A percentile compares a stretch with the other conserved stretches of the same genome.
phyloP scores from a whole-genome alignment of 2,888 invertebrate species.

The Chrysolina americana region DNA sequence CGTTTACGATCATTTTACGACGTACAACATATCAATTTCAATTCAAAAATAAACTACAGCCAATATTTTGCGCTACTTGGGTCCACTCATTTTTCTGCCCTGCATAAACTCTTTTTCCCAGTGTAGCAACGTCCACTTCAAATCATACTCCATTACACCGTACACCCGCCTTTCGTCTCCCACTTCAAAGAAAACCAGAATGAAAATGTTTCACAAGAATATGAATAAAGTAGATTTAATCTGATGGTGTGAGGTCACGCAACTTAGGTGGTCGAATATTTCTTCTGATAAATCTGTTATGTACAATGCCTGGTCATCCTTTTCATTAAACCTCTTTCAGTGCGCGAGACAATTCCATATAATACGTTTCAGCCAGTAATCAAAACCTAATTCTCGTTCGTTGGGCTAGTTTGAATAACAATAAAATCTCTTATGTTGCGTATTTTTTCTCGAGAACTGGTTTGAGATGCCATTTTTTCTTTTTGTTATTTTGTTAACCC shows the following conservation, averaged over 20 bases:
- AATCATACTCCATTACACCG: background rate
- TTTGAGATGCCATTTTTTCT: background rate
- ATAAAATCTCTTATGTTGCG: background rate
- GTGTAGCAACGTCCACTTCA: background rate
- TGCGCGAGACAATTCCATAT: slow-evolving; percentile 12
- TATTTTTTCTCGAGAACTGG: background rate
- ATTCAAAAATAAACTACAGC: too few relatives aligned
- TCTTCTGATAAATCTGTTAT: slow-evolving; percentile 45
- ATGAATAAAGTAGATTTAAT: slow-evolving; percentile 43
- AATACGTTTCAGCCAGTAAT: background rate
- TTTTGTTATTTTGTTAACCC: background rate
- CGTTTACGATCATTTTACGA: too few relatives aligned
- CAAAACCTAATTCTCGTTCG: background rate
- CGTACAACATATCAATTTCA: too few relatives aligned
- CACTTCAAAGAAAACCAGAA: slow-evolving; percentile 5
- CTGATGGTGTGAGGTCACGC: slow-evolving; percentile 44
- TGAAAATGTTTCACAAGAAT: slow-evolving; percentile 30
- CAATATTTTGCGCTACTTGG: too few relatives aligned
- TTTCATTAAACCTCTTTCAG: slow-evolving; percentile 8
- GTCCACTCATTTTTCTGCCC: background rate
- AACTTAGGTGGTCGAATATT: slow-evolving; percentile 46
- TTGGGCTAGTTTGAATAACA: background rate
- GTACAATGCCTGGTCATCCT: slow-evolving; percentile 19
- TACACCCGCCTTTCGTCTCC: background rate
- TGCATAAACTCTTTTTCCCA: background rate